A percentile compares a stretch with the other conserved stretches of the same genome.
phyloP scores from a whole-genome alignment of 2,888 invertebrate genomes.

The Serrognathus titanus region DNA sequence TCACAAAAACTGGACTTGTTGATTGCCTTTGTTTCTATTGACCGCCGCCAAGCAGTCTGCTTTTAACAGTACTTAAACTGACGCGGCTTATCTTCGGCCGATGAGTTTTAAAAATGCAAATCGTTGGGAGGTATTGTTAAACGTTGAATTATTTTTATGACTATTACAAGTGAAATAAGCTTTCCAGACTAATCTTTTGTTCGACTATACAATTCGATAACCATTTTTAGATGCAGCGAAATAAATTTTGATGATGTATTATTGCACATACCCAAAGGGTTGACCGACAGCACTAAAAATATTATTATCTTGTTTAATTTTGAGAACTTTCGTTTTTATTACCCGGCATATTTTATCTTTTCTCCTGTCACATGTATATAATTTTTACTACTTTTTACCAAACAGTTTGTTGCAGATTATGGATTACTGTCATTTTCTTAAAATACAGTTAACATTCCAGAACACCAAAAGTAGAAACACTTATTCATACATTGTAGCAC shows the following conservation, averaged over 20 bases:
- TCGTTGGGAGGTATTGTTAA: conserved; percentile 33
- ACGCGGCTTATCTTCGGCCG: conserved; percentile 24
- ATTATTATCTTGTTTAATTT: conserved; percentile 26
- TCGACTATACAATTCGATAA: conserved; percentile 2
- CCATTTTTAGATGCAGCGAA: conserved; percentile 15
- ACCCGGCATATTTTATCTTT: conserved; percentile 1
- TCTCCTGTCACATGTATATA: neutral
- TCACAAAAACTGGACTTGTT: conserved; percentile 28
- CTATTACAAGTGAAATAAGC: conserved; percentile 33
- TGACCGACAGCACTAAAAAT: conserved; percentile 25
- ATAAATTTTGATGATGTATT: conserved; percentile 28
- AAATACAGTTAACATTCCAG: neutral
- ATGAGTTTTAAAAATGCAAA: conserved; percentile 37
- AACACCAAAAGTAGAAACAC: conserved; percentile 1
- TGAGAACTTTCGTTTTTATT: conserved; percentile 15
- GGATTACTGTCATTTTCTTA: conserved; percentile 8
- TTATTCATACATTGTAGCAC: conserved; percentile 14
- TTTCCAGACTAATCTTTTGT: conserved; percentile 18
- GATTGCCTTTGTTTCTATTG: conserved; percentile 30
- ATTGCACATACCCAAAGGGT: conserved; percentile 22
- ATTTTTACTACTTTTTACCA: conserved; percentile 1
- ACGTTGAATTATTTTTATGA: conserved; percentile 34
- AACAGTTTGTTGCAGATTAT: conserved; percentile 8
- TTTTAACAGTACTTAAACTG: conserved; percentile 18
- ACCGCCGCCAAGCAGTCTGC: conserved; percentile 35